A percentile compares a stretch with the other conserved stretches of the same genome.
Evolutionary conservation across 2,888 invertebrate species (phyloP).

Genomic region (Rhabditoides inermis): DNA sequence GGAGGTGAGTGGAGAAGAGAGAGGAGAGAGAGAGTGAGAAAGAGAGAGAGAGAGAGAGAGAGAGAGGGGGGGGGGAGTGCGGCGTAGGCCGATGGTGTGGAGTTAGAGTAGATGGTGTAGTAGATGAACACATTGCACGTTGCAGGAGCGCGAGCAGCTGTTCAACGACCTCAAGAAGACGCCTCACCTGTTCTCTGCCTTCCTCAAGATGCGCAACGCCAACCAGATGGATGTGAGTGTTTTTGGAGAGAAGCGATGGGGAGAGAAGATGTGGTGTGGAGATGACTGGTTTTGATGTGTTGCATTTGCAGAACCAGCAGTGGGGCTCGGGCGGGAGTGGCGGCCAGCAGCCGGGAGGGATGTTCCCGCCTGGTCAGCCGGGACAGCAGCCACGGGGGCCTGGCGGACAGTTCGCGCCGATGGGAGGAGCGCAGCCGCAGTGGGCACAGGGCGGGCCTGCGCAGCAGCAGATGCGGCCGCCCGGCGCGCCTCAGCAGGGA

Average conservation of each 20-base stretch:
- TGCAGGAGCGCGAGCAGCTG: constrained; percentile 78
- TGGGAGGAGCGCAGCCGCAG: constrained; percentile 12
- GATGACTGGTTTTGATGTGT: too few species aligned
- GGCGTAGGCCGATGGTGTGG: too few species aligned
- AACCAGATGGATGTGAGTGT: too few species aligned
- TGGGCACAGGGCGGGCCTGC: constrained; percentile 1
- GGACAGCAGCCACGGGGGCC: constrained; percentile 15
- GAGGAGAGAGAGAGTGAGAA: too few species aligned
- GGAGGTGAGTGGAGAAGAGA: constrained; percentile 68
- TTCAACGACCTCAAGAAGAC: constrained; percentile 81
- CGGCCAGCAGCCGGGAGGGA: too few species aligned
- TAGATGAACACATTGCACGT: not conserved
- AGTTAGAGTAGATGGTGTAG: not conserved
- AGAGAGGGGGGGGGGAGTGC: too few species aligned
- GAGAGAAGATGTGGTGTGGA: too few species aligned
- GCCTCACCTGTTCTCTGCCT: constrained; percentile 87
- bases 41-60: too few species aligned
- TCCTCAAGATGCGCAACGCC: constrained; percentile 67
- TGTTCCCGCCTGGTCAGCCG: constrained; percentile 7
- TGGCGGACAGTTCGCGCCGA: constrained; percentile 18
- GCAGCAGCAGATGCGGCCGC: constrained; percentile 8
- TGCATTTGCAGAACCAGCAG: too few species aligned
- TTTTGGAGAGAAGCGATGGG: too few species aligned
- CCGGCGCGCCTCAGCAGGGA: not conserved
- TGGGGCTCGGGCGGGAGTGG: too few species aligned